These are phyloP conservation scores for Mesorhabditis belari DNA, from an alignment of 2,888 invertebrate species.

Conservation along the genomic window DNA sequence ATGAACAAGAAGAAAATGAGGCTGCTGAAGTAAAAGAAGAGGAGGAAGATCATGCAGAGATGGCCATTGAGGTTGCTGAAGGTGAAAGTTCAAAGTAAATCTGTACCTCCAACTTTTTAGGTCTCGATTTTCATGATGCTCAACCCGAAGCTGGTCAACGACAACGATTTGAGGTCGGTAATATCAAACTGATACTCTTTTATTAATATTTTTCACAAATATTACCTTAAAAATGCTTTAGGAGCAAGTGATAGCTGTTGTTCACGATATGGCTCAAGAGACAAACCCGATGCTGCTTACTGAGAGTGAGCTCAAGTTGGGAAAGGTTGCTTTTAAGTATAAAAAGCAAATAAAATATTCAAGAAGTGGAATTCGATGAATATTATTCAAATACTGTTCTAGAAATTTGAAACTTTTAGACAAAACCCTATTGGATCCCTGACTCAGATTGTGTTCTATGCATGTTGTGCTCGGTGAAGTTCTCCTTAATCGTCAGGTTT, in stretches of 20 bases:
- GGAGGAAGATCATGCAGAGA: background rate
- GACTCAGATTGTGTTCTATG: slow-evolving; percentile 74
- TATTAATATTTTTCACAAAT: too few relatives aligned
- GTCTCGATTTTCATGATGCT: background rate
- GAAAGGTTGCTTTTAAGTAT: too few relatives aligned
- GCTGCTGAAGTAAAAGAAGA: background rate
- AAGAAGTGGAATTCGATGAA: background rate
- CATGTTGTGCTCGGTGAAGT: slow-evolving; percentile 74
- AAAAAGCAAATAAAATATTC: too few relatives aligned
- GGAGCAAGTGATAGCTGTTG: slow-evolving; percentile 13
- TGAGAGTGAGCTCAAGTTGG: slow-evolving; percentile 46
- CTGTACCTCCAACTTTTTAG: background rate
- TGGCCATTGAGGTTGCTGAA: background rate
- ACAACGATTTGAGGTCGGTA: background rate
- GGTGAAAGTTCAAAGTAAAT: background rate
- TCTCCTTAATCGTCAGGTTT: slow-evolving; percentile 64
- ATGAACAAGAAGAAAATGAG: background rate
- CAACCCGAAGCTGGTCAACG: background rate
- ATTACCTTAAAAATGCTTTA: too few relatives aligned
- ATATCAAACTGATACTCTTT: too few relatives aligned
- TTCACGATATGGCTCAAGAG: slow-evolving; percentile 23
- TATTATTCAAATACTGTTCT: background rate
- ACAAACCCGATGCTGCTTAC: slow-evolving; percentile 29
- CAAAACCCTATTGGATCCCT: slow-evolving; percentile 79
- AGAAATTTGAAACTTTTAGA: slow-evolving; percentile 54